Base-by-base conservation (phyloP, 2,797 vertebrate genomes). In the Cichlasoma orientale region DNA sequence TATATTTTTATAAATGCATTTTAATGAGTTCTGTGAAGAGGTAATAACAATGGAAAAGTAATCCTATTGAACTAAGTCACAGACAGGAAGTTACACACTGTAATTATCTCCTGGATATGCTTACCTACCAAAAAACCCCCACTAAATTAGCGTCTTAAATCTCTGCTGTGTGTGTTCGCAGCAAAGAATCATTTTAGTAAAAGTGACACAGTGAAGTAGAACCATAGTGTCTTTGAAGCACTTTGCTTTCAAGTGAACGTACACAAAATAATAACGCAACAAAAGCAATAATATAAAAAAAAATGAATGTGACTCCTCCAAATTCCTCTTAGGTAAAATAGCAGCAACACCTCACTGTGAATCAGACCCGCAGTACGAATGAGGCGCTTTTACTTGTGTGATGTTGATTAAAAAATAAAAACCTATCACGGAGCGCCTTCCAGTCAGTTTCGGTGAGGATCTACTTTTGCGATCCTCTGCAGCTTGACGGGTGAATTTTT, bases 81-180 rank as follows among this genome's bases (percentile, higher is more conserved):
- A 75, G 80, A 80, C 71, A 86, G 53, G 76, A 85, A 88, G 83
- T 80, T 88, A 92, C 88, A 87, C 79, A 82, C 55, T 85, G 77
- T 83, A 83, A 90, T 92, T 83, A 84, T 82, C 83, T 87, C 72
- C 73, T 86, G 80, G 68, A 80, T 84, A 79, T 85, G 78, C 80
- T 84, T 85, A 78, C 78, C 88, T 80, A 72, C 80, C 68, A 84
- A 47, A 77, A 78, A 82, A 89, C 70, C 4, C 9, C 36, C 59
- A 73, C 80, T 66, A 89, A 89, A 90, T 82, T 79, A 79, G 78
- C 33, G 11, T 47, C 73, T 83, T 85, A 88, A 87, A 89, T 86
- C 56, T 78, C 72, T 66, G 74, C 87, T 72, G 68, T 76, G 75
- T 78, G 75, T 79, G 71, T 87, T 83, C 82, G 84, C 50, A 73